A percentile compares a stretch with the other conserved stretches of the same genome.
Evolutionary conservation across 2,113 vertebrate species (phyloP).

Genomic region (Cavia aperea): DNA sequence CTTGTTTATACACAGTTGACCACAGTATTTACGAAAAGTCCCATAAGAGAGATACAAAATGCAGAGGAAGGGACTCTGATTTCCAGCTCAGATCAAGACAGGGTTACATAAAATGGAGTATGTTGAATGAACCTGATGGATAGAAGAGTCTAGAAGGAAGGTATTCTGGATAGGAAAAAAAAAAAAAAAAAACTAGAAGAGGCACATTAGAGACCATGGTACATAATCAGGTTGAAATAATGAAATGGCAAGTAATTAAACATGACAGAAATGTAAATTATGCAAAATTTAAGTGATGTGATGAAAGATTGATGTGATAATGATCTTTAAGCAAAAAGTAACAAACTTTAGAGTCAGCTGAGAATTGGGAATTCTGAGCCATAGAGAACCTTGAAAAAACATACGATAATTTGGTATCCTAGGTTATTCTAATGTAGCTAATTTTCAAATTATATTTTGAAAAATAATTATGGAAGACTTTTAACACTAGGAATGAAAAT

Average conservation of each 20-base stretch:
- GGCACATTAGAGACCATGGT: neutral
- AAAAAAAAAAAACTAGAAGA: neutral
- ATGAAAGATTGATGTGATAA: neutral
- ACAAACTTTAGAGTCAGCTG: neutral
- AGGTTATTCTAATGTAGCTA: neutral
- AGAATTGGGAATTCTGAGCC: neutral
- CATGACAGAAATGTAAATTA: neutral
- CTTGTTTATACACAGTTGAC: neutral
- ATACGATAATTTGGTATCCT: neutral
- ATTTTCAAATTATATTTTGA: neutral
- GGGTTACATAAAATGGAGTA: neutral
- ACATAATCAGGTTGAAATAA: neutral
- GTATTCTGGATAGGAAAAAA: neutral
- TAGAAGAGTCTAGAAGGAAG: neutral
- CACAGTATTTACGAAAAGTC: neutral
- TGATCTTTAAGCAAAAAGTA: neutral
- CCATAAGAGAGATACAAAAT: conserved; percentile 5
- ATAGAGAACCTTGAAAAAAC: neutral
- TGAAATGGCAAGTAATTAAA: neutral
- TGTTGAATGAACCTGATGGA: neutral
- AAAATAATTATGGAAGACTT: neutral
- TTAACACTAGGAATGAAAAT: neutral
- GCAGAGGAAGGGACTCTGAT: neutral
- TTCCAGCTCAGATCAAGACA: neutral
- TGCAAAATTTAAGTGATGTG: neutral